Percentiles rank a stretch among this genome's conserved stretches.
Conservation (phyloP, 1,140 invertebrate species). For the Danaus melanippus region DNA sequence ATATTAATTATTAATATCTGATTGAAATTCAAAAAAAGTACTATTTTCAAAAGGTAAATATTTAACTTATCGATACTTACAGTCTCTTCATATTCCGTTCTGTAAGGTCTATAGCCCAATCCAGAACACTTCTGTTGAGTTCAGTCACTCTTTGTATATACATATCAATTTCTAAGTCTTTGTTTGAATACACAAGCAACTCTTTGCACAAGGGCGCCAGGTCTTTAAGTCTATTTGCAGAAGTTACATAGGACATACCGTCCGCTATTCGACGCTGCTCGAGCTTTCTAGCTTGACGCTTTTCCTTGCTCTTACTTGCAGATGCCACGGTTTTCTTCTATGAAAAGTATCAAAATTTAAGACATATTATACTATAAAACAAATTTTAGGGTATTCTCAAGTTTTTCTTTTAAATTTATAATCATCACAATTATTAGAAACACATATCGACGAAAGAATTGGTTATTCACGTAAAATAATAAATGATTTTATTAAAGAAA, state of each 20-base stretch:
- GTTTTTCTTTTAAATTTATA: no score
- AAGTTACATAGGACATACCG: conserved; percentile 52
- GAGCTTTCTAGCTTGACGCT: conserved; percentile 53
- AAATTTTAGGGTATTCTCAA: no score
- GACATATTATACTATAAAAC: no score
- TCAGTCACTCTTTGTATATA: conserved; percentile 52
- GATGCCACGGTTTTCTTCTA: conserved; percentile 51
- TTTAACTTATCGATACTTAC: conserved; percentile 45
- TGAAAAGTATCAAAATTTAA: conserved; percentile 12
- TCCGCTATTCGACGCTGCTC: conserved; percentile 63
- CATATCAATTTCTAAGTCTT: conserved; percentile 53
- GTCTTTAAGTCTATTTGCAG: conserved; percentile 54
- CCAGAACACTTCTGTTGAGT: conserved; percentile 49
- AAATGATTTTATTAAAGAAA: background rate
- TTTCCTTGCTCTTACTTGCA: conserved; percentile 57
- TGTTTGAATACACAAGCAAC: conserved; percentile 43
- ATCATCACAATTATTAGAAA: no score
- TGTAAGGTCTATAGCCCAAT: conserved; percentile 74
- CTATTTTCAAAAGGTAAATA: no score
- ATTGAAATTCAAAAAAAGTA: no score
- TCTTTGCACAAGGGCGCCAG: conserved; percentile 48
- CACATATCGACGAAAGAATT: no score
- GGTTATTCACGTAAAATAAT: background rate
- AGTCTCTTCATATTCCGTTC: conserved; percentile 75
- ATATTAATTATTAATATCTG: no score